Conservation (phyloP, 2,113 vertebrate species). For the Myrmophylax atrothorax region DNA sequence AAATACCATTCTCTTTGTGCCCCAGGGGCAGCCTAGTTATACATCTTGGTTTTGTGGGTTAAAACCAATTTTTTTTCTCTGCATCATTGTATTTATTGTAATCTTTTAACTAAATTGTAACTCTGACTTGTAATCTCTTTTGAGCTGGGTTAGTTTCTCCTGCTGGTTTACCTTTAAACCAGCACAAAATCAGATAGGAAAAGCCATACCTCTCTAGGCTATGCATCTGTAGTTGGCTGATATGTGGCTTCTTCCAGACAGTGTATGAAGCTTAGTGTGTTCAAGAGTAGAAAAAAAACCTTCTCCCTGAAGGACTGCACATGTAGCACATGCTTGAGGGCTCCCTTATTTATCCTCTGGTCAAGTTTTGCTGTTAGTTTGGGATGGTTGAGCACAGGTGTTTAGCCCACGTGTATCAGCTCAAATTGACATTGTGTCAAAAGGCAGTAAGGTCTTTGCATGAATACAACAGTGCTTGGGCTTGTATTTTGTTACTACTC, state of each 20-base stretch:
- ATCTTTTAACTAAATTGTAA: no score
- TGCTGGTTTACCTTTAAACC: no score
- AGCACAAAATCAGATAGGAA: background rate
- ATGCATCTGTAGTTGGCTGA: background rate
- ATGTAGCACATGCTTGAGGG: background rate
- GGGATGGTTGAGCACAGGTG: background rate
- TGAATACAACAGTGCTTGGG: background rate
- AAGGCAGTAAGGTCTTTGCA: background rate
- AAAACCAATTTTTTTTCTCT: no score
- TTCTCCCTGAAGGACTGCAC: background rate
- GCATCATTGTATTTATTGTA: no score
- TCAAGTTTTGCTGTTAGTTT: background rate
- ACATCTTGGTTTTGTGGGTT: no score
- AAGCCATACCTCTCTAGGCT: rapidly evolving
- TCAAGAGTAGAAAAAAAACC: background rate
- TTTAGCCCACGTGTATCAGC: background rate
- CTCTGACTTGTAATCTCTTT: no score
- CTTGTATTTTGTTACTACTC: background rate
- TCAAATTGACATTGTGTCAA: background rate
- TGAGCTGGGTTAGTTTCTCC: no score
- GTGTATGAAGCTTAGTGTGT: background rate
- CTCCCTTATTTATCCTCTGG: background rate
- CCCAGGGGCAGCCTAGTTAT: no score
- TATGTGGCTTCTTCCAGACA: background rate
- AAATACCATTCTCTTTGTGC: no score